phyloP scores from a whole-genome alignment of 2,888 invertebrate species.

The Dysmachus trigonus region DNA sequence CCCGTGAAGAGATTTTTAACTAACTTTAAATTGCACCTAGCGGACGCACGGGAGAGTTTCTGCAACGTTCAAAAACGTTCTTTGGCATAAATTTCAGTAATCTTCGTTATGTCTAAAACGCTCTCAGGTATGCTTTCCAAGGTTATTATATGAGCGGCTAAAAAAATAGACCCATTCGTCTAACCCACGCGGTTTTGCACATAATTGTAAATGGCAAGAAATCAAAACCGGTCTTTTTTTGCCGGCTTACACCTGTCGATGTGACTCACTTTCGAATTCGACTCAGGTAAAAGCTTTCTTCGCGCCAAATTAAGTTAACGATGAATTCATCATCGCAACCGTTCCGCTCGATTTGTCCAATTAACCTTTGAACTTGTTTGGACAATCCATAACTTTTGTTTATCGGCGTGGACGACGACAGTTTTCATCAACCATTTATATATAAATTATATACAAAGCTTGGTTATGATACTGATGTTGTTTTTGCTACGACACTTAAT shows the following conservation, averaged over 20 bases:
- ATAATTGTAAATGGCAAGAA: neutral
- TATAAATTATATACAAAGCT: too few relatives aligned
- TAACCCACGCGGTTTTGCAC: neutral
- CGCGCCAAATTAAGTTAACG: neutral
- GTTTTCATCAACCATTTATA: neutral
- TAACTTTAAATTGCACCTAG: neutral
- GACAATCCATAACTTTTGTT: neutral
- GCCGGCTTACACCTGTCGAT: neutral
- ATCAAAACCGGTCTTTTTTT: neutral
- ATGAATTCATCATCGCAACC: neutral
- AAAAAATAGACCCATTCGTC: neutral
- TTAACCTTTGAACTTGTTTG: neutral
- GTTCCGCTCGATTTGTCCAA: neutral
- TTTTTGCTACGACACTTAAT: neutral
- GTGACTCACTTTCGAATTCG: neutral
- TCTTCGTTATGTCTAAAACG: neutral
- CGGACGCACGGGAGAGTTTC: neutral
- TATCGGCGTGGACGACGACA: neutral
- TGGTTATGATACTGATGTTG: too few relatives aligned
- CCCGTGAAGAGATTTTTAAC: neutral
- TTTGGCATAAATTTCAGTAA: neutral
- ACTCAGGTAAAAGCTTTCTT: neutral
- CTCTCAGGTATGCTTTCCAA: neutral
- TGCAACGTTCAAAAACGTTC: neutral
- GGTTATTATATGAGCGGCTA: neutral